Base-by-base conservation (phyloP, 2,797 vertebrate species). In the Amphiprion clarkii region DNA sequence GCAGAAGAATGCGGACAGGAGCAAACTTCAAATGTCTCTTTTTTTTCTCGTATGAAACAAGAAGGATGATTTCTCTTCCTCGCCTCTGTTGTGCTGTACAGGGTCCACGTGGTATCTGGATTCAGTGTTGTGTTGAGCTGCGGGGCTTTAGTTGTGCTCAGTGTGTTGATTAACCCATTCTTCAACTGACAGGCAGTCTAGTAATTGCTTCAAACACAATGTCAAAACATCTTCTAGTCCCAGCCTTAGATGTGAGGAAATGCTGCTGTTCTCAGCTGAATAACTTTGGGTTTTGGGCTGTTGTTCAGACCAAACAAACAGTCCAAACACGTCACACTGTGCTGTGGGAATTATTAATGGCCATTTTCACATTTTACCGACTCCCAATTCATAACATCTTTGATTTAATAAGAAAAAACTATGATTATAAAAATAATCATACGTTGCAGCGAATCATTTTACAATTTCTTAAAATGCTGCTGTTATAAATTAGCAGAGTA, bases 1-100 rank as follows among this genome's bases (percentile, higher is more conserved):
- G 25, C 27, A 1, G 2, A 55, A 74, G 40, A 64, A 78, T 79
- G 63, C 29, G n/a, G 39, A 56, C 46, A 42, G 42, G 6, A 52
- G 8, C 3, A 23, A 40, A 59, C 17, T 51, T 56, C 3, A 42
- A 44, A 33, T 16, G 21, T 2, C 52, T 29, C 25, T 21, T 29
- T 62, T 36, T 39, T 62, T 51, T 71, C 23, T 49, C 56, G 64
- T 5, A 58, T 23, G n/a, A 53, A 54, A 57, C 29, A 58, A 42
- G 23, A 33, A 21, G 6, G 12, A 57, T 44, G 19, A 17, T 49
- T 27, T 54, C 51, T 58, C 10, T 6, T 25, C 11, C 36, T 9
- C 42, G 29, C 44, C 40, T 60, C 9, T 68, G 8, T 33, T 48
- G 36, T 39, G 9, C 29, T 52, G 6, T 40, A 59, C 27, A 49